Evolutionary conservation across 1,140 invertebrate species (phyloP), one percentile per base, ranked within the genome.

Genomic region (Halotydeus destructor): DNA sequence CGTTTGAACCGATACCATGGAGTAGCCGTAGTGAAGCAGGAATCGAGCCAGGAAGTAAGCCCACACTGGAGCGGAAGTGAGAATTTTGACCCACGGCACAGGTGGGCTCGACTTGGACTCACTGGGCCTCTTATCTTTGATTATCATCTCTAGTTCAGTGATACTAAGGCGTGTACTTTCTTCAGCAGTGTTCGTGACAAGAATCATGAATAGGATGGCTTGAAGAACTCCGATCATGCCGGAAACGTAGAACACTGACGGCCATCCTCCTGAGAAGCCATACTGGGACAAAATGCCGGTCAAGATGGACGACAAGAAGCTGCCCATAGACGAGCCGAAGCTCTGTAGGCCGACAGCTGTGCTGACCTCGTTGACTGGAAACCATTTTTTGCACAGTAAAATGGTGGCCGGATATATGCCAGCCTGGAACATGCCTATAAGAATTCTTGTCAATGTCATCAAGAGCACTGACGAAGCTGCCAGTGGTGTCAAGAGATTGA

Each of bases 401-500:
- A 43, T 43, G 21, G 27, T 14, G 16, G 23, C 26, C 4, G 43
- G 43, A 45, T 12, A 44, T 11, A 41, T 45, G 39, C 24, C 43
- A 18, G 37, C 43, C 24, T 44, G 37, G 22, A 23, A 27, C 8
- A 27, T 22, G 38, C 43, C 43, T 21, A 42, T 30, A 14, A 44
- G 43, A 23, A 44, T 19, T 8, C 43, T 18, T 12, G 27, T n/a
- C 11, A 25, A 16, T 38, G 44, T 24, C n/a, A 44, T 26, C 12
- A 30, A 23, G 14, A n/a, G 24, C 16, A 24, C 9, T 23, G 23
- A 14, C 39, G 24, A 27, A 12, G 14, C 16, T n/a, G 32, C 43
- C n/a, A 41, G 23, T 22, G 38, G 37, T 25, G 43, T 25, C 5
- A 89, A 30, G 54, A 93, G 56, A 0, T 80, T 44, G 18, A 86